A percentile compares a stretch with the other conserved stretches of the same genome.
phyloP scores from a whole-genome alignment of 2,888 invertebrate genomes.

The Polyommatus icarus region DNA sequence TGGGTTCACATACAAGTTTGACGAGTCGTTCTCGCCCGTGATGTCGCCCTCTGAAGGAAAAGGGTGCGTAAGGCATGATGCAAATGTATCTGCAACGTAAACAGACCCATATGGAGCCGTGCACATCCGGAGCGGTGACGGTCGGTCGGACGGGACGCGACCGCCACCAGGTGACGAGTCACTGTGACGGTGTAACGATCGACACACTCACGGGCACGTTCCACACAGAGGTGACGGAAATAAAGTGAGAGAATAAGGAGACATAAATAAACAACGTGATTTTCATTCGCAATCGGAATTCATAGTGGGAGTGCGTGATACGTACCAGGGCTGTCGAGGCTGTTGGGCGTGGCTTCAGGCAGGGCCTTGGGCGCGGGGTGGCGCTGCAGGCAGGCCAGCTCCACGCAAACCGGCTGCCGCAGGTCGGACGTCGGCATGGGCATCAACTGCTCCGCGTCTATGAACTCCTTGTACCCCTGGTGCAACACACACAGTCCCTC shows the following conservation, averaged over 20 bases:
- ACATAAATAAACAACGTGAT: constrained; percentile 14
- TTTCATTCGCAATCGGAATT: constrained; percentile 27
- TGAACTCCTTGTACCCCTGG: constrained; percentile 94
- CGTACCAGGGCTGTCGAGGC: constrained; percentile 76
- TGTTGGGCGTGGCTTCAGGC: constrained; percentile 75
- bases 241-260: constrained; percentile 16
- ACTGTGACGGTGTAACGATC: constrained; percentile 8
- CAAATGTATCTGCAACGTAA: constrained; percentile 95
- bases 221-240: constrained; percentile 24
- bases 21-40: constrained; percentile 85
- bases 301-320: constrained; percentile 35
- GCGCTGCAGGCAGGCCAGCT: constrained; percentile 85
- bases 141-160: constrained; percentile 41
- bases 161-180: constrained; percentile 14
- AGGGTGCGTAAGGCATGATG: constrained; percentile 97
- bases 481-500: constrained; percentile 42
- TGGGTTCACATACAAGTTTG: constrained; percentile 94
- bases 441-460: constrained; percentile 94
- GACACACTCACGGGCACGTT: constrained; percentile 28
- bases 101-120: constrained; percentile 74
- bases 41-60: constrained; percentile 92
- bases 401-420: constrained; percentile 90
- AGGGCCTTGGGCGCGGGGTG: constrained; percentile 76
- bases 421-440: constrained; percentile 92
- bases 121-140: constrained; percentile 53